A percentile compares a stretch with the other conserved stretches of the same genome.
Conservation (phyloP, 2,888 invertebrate species). For the Opisthograptis luteolata region DNA sequence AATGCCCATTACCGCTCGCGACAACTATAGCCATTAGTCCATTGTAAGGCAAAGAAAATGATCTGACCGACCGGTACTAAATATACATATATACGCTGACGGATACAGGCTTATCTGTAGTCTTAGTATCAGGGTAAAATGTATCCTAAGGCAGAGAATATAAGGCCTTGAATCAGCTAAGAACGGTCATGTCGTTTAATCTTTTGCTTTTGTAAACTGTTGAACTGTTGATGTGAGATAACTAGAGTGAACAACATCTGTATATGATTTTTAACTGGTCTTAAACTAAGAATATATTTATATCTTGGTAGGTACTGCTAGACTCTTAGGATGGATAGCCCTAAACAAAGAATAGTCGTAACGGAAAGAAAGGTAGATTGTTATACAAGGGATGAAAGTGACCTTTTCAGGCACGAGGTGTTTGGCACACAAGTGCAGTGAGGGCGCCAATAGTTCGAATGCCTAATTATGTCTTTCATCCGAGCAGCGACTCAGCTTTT, state of each 20-base stretch:
- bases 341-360: too few species aligned
- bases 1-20: slow-evolving; percentile 11
- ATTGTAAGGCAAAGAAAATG: slow-evolving; percentile 41
- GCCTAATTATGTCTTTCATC: too few species aligned
- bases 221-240: not conserved
- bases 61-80: slow-evolving; percentile 7
- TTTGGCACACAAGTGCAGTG: too few species aligned
- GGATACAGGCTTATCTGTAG: slow-evolving; percentile 10
- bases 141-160: not conserved
- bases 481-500: too few species aligned
- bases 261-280: too few species aligned
- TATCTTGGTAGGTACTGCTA: too few species aligned
- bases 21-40: slow-evolving; percentile 35
- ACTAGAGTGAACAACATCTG: not conserved
- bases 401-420: too few species aligned
- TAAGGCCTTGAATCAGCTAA: not conserved
- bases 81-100: slow-evolving; percentile 17
- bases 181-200: not conserved
- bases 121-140: not conserved
- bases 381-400: too few species aligned
- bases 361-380: too few species aligned
- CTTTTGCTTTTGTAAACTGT: slow-evolving; percentile 8
- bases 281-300: too few species aligned
- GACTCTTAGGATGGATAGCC: too few species aligned
- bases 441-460: too few species aligned